Evolutionary conservation across 2,888 invertebrate genomes (phyloP), one percentile per base, ranked within the genome.

Genomic region (Theristus sp.): DNA sequence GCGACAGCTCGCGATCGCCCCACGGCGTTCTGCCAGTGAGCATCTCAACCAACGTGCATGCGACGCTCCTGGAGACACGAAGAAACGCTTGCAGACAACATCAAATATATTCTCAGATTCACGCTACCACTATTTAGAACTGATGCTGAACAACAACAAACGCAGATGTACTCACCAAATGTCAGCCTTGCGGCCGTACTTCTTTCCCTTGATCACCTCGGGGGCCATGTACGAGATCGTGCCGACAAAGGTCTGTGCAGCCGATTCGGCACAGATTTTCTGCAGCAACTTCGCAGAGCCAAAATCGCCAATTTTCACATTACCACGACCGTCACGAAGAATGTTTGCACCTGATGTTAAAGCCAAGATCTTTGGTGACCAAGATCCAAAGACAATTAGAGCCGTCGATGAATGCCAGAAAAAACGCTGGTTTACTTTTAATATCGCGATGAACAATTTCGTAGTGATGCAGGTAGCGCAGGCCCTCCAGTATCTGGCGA

Each of bases 281-380:
- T 76, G 75, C 49, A 78, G 68, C 25, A 75, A 69, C 64, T 75
- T 75, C 38, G 76, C 75, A 0, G 77, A 75, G 25, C 78, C 78
- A 67, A 79, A 79, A 65, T 79, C 78, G 20, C 74, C 76, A 49
- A 79, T 71, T 65, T 79, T 79, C 17, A 77, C 73, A 66, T 76
- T 77, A 6, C 77, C 77, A 38, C 13, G 64, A 25, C 70, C 68
- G 64, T 78, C 77, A 46, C 76, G 70, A 52, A 78, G 67, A 29
- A 79, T 73, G 66, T 79, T 78, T 31, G 78, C 77, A 65, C 75
- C 76, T 75, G 47, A 13, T n/a, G n/a, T n/a, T n/a, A n/a, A n/a
- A n/a, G n/a, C n/a, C n/a, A n/a, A n/a, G n/a, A 47, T 20, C 20
- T n/a, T n/a, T n/a, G n/a, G n/a, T n/a, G n/a, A n/a, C n/a, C n/a